A percentile compares a stretch with the other conserved stretches of the same genome.
These are phyloP conservation scores for Hydropsyche tenuis DNA, from an alignment of 1,140 invertebrate genomes.

Conservation along the genomic window DNA sequence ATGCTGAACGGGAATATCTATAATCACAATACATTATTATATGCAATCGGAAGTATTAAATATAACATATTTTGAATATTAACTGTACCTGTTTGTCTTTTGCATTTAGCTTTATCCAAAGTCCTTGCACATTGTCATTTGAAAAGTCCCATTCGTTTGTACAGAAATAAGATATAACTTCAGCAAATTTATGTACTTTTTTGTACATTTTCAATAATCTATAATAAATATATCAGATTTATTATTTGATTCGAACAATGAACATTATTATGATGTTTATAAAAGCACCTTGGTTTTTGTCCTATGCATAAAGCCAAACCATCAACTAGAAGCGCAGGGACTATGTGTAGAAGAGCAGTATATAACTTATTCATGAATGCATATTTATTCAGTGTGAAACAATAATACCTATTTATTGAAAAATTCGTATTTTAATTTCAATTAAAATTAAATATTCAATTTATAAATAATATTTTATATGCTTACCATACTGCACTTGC, in stretches of 20 bases:
- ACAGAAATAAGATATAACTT: conserved; percentile 76
- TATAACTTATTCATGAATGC: conserved; percentile 63
- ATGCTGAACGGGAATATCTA: conserved; percentile 74
- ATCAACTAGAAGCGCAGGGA: conserved; percentile 75
- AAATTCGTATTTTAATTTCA: too few species aligned
- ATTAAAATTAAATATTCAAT: background rate
- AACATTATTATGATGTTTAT: background rate
- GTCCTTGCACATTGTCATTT: conserved; percentile 66
- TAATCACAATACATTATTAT: background rate
- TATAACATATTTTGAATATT: background rate
- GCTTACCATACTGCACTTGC: conserved; percentile 65
- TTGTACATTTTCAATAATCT: conserved; percentile 74
- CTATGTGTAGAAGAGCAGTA: conserved; percentile 66
- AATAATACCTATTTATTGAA: conserved; percentile 57
- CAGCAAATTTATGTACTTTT: conserved; percentile 76
- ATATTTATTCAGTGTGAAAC: conserved; percentile 63
- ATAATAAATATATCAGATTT: conserved; percentile 38
- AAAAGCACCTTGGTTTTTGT: conserved; percentile 66
- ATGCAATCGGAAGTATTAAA: background rate
- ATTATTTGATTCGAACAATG: conserved; percentile 47
- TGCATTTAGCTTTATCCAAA: conserved; percentile 65
- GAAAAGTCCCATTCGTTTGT: conserved; percentile 74
- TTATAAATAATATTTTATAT: too few species aligned
- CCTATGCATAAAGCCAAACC: conserved; percentile 66
- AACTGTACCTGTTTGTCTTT: conserved; percentile 61